phyloP scores from a whole-genome alignment of 2,888 invertebrate genomes.

The Druceiella hillmani region DNA sequence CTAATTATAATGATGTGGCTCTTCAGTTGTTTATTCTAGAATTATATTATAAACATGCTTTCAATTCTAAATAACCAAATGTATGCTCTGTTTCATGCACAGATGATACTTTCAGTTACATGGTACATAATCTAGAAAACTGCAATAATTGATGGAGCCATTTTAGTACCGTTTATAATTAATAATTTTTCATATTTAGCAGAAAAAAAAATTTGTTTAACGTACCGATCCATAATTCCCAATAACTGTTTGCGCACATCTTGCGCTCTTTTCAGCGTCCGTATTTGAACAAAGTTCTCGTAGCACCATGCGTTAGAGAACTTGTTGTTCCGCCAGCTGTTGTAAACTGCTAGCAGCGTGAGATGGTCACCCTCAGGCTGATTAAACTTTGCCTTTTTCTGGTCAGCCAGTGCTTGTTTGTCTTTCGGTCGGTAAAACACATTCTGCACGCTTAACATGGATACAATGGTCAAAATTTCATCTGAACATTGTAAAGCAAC shows the following conservation, averaged over 20 bases:
- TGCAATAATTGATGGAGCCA: too few species aligned
- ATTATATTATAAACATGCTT: too few species aligned
- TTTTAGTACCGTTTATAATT: too few species aligned
- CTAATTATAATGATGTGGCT: too few species aligned
- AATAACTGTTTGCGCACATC: slow-evolving; percentile 96
- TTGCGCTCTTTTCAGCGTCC: slow-evolving; percentile 94
- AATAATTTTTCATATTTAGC: too few species aligned
- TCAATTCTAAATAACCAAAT: too few species aligned
- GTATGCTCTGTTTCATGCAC: too few species aligned
- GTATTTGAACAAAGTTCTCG: slow-evolving; percentile 97
- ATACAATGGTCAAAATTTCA: slow-evolving; percentile 96
- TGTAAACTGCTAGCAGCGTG: slow-evolving; percentile 95
- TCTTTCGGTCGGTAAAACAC: slow-evolving; percentile 91
- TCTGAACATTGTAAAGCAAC: slow-evolving; percentile 97
- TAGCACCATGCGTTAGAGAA: slow-evolving; percentile 99
- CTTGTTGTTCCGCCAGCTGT: slow-evolving; percentile 99
- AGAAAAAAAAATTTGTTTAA: too few species aligned
- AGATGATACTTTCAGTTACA: too few species aligned
- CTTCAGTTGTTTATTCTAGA: too few species aligned
- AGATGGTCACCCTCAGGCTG: slow-evolving; percentile 98
- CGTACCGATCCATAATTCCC: slow-evolving; percentile 91
- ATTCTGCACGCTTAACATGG: slow-evolving; percentile 98
- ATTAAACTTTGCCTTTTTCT: slow-evolving; percentile 99
- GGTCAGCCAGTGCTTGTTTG: slow-evolving; percentile 95
- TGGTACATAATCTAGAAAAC: too few species aligned